These are phyloP conservation scores for Halesus radiatus DNA, from an alignment of 1,140 invertebrate species.

Conservation along the genomic window DNA sequence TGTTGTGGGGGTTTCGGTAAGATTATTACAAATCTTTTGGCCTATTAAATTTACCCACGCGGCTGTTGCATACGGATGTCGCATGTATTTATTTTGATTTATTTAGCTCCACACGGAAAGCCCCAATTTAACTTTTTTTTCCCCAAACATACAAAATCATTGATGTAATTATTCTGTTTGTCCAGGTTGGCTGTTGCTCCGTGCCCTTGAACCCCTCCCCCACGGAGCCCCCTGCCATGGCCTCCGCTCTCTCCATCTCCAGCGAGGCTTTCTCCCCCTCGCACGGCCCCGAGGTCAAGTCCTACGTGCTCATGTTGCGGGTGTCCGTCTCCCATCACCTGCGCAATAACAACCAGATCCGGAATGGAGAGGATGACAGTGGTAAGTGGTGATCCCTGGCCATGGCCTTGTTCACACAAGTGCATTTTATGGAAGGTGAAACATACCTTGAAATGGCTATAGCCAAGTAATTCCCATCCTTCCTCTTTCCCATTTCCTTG, in stretches of 20 bases:
- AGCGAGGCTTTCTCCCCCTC: slow-evolving; percentile 86
- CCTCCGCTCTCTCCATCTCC: slow-evolving; percentile 85
- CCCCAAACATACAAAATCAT: too few species aligned
- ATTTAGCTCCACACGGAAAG: too few species aligned
- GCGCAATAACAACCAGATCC: slow-evolving; percentile 64
- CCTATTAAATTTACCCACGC: too few species aligned
- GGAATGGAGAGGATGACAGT: slow-evolving; percentile 56
- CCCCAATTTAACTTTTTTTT: too few species aligned
- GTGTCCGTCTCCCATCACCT: slow-evolving; percentile 68
- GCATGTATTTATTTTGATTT: too few species aligned
- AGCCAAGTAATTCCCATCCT: too few species aligned
- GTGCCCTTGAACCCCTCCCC: slow-evolving; percentile 87
- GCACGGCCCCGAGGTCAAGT: slow-evolving; percentile 88
- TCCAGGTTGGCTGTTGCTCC: slow-evolving; percentile 79
- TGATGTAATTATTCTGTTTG: slow-evolving; percentile 15
- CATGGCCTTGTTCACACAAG: too few species aligned
- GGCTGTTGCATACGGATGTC: too few species aligned
- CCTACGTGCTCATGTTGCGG: slow-evolving; percentile 87
- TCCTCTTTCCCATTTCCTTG: too few species aligned
- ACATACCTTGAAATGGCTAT: too few species aligned
- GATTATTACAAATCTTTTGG: slow-evolving; percentile 46
- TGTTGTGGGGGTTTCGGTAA: slow-evolving; percentile 69
- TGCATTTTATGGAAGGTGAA: too few species aligned
- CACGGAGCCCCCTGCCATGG: slow-evolving; percentile 77
- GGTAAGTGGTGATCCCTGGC: not conserved